Evolutionary conservation across 2,888 invertebrate species (phyloP), one percentile per base, ranked within the genome.

Genomic region (Tetheella fluctuosa): DNA sequence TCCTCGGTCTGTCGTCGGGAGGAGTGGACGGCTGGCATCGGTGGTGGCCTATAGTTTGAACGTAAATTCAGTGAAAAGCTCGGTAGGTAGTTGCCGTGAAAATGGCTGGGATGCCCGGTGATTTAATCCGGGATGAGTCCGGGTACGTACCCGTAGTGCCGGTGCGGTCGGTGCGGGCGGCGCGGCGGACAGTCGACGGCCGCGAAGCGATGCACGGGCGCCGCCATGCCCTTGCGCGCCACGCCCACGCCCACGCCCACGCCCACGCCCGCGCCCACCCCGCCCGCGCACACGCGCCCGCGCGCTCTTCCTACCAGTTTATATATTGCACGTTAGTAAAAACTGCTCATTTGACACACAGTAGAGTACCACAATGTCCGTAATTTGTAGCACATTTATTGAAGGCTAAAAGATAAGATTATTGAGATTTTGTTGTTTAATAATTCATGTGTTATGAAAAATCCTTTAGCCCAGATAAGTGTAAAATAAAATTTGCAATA

Each of bases 131-230:
- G n/a, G n/a, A n/a, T n/a, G n/a, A n/a, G n/a, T n/a, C n/a, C n/a
- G n/a, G n/a, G n/a, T n/a, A n/a, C n/a, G n/a, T n/a, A 89, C 90
- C 80, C 81, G 68, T 85, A 84, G 57, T 85, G 86, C 15, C 90
- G 65, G 56, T 80, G 82, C 0, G 82, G 64, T 62, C 89, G 81
- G 64, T 82, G 85, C 62, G 88, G 88, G 64, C 94, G 91, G 69
- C 94, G 89, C 70, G 94, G 94, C 70, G 93, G 90, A 76, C 93
- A 94, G 79, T 94, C 94, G 73, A 94, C 93, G 80, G 94, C 94
- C 84, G 95, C 95, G 84, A 95, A 95, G 73, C 95, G 94, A 86
- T 96, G 96, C 78, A 96, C 94, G 62, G 96, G 95, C 78, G 95
- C 95, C 82, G 95, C 95, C 95, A 95, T 95, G 84, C 95, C 95